Percentiles rank a stretch among this genome's conserved stretches.
Evolutionary conservation across 2,888 invertebrate species (phyloP).

Genomic region (Cistogaster globosa): DNA sequence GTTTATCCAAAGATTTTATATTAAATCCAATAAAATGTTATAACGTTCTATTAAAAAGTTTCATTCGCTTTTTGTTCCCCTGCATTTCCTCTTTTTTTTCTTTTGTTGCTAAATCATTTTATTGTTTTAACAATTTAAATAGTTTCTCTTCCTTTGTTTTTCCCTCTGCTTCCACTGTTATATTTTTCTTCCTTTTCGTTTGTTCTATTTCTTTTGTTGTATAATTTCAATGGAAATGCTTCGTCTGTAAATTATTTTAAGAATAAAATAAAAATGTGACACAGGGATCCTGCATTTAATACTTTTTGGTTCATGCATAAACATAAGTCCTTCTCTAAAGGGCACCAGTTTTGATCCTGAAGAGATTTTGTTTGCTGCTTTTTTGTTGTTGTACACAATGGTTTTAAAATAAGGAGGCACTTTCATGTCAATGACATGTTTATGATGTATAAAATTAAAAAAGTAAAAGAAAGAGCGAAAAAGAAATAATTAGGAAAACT

Average conservation of each 20-base stretch:
- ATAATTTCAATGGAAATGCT: too few relatives aligned
- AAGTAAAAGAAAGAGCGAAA: neutral
- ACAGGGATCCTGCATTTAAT: too few relatives aligned
- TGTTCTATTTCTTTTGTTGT: too few relatives aligned
- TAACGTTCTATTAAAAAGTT: too few relatives aligned
- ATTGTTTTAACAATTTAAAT: too few relatives aligned
- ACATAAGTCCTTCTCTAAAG: neutral
- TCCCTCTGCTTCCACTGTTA: neutral
- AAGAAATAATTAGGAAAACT: neutral
- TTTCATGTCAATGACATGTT: constrained; percentile 67
- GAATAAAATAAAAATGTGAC: neutral
- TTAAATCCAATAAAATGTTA: too few relatives aligned
- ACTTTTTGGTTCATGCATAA: constrained; percentile 12
- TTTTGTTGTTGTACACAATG: constrained; percentile 14
- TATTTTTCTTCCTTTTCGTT: too few relatives aligned
- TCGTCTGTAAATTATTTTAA: neutral
- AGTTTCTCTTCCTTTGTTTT: neutral
- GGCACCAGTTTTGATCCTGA: constrained; percentile 5
- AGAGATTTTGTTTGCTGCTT: neutral
- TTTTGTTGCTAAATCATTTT: too few relatives aligned
- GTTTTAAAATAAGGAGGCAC: constrained; percentile 39
- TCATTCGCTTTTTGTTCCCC: too few relatives aligned
- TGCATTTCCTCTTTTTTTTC: too few relatives aligned
- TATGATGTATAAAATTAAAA: neutral
- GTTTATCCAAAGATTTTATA: neutral